phyloP scores from a whole-genome alignment of 2,113 vertebrate species.

The Miniopterus natalensis region DNA sequence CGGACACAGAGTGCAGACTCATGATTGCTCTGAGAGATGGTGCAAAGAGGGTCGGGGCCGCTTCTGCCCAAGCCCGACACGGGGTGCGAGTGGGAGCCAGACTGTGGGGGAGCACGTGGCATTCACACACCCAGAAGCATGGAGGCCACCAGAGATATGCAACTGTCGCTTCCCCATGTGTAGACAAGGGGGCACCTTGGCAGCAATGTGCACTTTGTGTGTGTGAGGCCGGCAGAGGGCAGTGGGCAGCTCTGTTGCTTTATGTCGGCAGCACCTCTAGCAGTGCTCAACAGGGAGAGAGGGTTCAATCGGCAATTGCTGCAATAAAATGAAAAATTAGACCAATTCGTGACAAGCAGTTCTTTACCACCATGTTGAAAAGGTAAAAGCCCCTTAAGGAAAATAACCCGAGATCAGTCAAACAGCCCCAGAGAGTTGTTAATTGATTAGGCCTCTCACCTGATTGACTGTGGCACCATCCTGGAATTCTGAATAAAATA shows the following conservation, averaged over 20 bases:
- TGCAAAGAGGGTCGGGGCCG: rapidly evolving
- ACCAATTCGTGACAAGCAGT: background rate
- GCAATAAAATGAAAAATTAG: background rate
- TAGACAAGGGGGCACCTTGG: too few relatives aligned
- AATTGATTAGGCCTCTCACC: background rate
- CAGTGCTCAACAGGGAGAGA: rapidly evolving
- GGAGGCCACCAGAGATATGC: rapidly evolving
- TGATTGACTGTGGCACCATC: too few relatives aligned
- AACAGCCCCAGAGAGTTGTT: rapidly evolving
- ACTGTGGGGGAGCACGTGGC: rapidly evolving
- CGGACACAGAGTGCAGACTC: background rate
- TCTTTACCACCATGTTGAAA: background rate
- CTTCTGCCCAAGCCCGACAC: background rate
- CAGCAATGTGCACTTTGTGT: rapidly evolving
- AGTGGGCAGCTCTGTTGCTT: rapidly evolving
- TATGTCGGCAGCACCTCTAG: background rate
- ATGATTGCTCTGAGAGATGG: background rate
- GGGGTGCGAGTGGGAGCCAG: background rate
- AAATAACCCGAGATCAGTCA: background rate
- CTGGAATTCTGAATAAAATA: too few relatives aligned
- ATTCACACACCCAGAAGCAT: rapidly evolving
- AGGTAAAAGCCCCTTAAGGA: background rate
- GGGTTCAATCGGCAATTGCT: rapidly evolving
- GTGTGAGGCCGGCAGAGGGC: background rate
- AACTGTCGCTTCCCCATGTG: rapidly evolving